phyloP scores from a whole-genome alignment of 2,888 invertebrate species.

The Phyllotreta striolata region DNA sequence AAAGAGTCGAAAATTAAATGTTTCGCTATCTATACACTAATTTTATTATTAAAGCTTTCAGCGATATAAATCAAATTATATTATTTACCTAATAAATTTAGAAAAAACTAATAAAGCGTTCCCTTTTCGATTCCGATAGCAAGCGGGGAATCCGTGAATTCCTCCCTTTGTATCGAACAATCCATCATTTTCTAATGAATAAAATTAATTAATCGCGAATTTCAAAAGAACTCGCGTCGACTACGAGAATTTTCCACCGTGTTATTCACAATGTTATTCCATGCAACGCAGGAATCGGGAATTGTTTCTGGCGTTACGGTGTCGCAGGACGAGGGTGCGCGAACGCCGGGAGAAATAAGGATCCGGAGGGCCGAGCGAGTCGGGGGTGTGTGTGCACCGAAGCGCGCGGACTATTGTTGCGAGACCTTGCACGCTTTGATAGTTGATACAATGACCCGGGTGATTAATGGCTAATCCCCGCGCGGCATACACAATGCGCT shows the following conservation, averaged over 20 bases:
- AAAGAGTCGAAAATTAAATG: too few species aligned
- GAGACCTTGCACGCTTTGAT: conserved; percentile 63
- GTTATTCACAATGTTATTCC: conserved; percentile 38
- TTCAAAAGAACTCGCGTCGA: conserved; percentile 27
- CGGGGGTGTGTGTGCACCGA: conserved; percentile 55
- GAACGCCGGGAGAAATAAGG: conserved; percentile 20
- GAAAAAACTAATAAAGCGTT: conserved; percentile 1
- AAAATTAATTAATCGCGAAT: conserved; percentile 36
- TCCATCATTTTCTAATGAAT: conserved; percentile 37
- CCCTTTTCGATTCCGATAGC: neutral
- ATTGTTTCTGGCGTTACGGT: conserved; percentile 39
- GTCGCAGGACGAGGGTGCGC: conserved; percentile 25
- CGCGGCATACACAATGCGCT: conserved; percentile 63
- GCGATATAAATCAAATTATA: too few species aligned
- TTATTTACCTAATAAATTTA: too few species aligned
- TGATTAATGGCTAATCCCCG: conserved; percentile 64
- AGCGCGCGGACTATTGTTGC: conserved; percentile 61
- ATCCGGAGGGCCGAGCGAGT: conserved; percentile 35
- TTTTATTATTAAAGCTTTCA: too few species aligned
- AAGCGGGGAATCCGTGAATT: conserved; percentile 7
- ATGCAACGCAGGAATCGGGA: conserved; percentile 33
- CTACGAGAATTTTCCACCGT: conserved; percentile 30
- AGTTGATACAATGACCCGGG: conserved; percentile 64
- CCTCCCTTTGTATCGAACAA: conserved; percentile 10
- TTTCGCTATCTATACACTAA: too few species aligned